Conservation (phyloP, 2,113 vertebrate genomes). For the Casuarius casuarius region DNA sequence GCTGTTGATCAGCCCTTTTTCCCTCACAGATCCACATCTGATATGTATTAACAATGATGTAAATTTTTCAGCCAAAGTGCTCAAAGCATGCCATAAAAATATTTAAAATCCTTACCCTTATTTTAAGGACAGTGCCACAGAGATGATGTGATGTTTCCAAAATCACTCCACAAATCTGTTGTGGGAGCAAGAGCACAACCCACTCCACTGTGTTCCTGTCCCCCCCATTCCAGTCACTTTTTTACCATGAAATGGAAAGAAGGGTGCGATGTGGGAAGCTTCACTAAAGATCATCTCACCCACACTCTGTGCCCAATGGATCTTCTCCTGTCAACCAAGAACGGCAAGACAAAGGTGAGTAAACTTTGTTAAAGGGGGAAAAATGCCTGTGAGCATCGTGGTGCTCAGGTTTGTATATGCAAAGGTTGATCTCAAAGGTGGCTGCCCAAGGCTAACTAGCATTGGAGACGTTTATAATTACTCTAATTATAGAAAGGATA, state of each 20-base stretch:
- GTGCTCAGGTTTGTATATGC: neutral
- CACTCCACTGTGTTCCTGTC: neutral
- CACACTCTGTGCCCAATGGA: neutral
- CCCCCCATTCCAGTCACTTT: neutral
- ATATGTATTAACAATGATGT: neutral
- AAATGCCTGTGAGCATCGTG: neutral
- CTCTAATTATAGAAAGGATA: conserved; percentile 30
- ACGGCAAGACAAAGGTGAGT: neutral
- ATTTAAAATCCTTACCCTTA: neutral
- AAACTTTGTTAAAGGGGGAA: neutral
- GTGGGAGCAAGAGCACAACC: neutral
- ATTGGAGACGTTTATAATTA: neutral
- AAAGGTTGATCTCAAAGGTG: neutral
- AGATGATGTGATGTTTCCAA: neutral
- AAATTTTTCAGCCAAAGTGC: neutral
- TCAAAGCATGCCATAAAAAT: neutral
- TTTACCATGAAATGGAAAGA: neutral
- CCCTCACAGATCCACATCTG: neutral
- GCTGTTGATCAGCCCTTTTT: neutral
- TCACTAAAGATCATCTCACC: neutral
- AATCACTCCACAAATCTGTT: neutral
- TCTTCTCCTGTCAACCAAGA: neutral
- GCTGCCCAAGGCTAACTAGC: neutral
- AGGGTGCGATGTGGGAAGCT: neutral
- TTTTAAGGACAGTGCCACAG: neutral